Base-by-base conservation (phyloP, 2,888 invertebrate genomes). In the Fragum fragum region DNA sequence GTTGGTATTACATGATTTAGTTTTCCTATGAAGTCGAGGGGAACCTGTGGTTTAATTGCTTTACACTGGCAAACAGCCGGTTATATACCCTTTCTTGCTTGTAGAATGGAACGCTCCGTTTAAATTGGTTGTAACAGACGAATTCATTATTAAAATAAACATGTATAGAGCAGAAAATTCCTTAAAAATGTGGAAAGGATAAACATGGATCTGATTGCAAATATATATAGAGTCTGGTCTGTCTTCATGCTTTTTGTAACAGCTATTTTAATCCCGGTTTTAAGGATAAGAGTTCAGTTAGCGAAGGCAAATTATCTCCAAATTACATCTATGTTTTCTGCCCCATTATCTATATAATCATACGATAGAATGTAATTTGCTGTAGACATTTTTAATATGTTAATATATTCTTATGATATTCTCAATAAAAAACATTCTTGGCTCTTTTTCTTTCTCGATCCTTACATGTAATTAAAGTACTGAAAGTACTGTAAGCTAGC, bases 21-120 rank as follows among this genome's bases (percentile, higher is more conserved):
- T 32, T 66, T 71, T 29, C 70, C 23, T 71, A 21, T 55, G 71
- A 71, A 32, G 71, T 71, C 21, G 36, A 21, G 36, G 7, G 18
- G 59, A 61, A 70, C 76, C 76, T 76, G 76, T 29, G 26, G 76
- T 70, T 76, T 76, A 69, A 76, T 70, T 18, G 61, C 42, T 70
- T 61, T 47, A 59, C 42, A 70, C 76, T 47, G 61, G 61, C 59
- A 66, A 66, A 66, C 66, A 66, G 66, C 66, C 21, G n/a, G 21
- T 42, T 32, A 66, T 5, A 66, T 6, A 36, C n/a, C 63, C 47
- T 47, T 18, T 47, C n/a, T 18, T 9, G 18, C 47, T n/a, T 14
- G 47, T 14, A 47, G 14, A 47, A 14, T 47, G 47, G 47, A 47
- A 47, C 16, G 14, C 2, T 47, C 47, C 16, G 14, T 14, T 5